These are phyloP conservation scores for Muraenolepis orangiensis DNA, from an alignment of 2,797 vertebrate genomes.

Conservation along the genomic window DNA sequence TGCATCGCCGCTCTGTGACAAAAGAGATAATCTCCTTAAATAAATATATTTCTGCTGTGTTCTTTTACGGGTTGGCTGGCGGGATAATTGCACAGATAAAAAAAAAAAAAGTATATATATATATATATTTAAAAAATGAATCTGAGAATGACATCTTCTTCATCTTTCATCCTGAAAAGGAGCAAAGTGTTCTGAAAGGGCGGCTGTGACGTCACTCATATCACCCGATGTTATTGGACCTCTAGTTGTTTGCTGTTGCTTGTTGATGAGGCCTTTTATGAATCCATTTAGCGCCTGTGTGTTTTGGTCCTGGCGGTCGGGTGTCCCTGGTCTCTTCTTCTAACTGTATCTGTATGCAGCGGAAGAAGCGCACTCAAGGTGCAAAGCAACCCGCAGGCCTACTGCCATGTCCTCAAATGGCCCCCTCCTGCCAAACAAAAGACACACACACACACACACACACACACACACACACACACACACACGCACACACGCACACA, in stretches of 20 bases:
- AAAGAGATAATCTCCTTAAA: background rate
- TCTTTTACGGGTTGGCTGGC: background rate
- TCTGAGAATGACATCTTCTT: slow-evolving; percentile 34
- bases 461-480: background rate
- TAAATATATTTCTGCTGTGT: background rate
- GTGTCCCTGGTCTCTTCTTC: slow-evolving; percentile 35
- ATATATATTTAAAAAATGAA: slow-evolving; percentile 31
- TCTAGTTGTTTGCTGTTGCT: slow-evolving; percentile 43
- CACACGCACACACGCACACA: slow-evolving; percentile 21
- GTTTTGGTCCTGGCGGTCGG: slow-evolving; percentile 19
- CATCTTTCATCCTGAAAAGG: slow-evolving; percentile 19
- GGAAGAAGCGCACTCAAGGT: slow-evolving; percentile 14
- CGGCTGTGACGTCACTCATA: background rate
- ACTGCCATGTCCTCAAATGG: slow-evolving; percentile 42
- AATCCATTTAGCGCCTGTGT: background rate
- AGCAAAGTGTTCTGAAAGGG: background rate
- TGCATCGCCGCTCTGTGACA: background rate
- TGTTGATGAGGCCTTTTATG: slow-evolving; percentile 19
- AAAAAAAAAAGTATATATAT: too few species aligned
- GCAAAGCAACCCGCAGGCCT: slow-evolving; percentile 24
- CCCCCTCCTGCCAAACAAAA: slow-evolving; percentile 18
- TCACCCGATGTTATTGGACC: slow-evolving; percentile 32
- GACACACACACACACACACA: slow-evolving; percentile 26
- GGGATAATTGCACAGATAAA: background rate
- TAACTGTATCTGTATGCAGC: slow-evolving; percentile 49